These are phyloP conservation scores for Erinaceus europaeus DNA, from an alignment of 2,113 vertebrate genomes.

Conservation along the genomic window DNA sequence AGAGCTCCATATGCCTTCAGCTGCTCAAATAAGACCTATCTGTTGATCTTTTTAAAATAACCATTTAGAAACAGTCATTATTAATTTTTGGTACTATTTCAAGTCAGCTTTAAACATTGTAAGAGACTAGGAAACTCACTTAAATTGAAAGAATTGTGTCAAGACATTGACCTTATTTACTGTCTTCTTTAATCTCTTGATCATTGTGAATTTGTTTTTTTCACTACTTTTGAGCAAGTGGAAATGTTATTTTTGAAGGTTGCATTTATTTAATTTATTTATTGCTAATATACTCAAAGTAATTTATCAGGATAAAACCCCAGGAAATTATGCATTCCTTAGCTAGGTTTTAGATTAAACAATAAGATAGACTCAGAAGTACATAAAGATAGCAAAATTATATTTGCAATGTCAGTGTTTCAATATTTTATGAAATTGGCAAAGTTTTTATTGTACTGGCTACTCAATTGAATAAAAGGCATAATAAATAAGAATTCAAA, in stretches of 20 bases:
- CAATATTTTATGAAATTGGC: slow-evolving; percentile 86
- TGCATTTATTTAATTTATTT: slow-evolving; percentile 38
- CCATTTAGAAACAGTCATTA: not conserved
- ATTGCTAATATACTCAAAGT: not conserved
- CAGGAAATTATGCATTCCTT: slow-evolving; percentile 65
- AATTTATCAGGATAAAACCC: slow-evolving; percentile 29
- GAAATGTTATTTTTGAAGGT: slow-evolving; percentile 31
- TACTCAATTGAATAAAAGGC: slow-evolving; percentile 78
- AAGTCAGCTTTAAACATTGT: not conserved
- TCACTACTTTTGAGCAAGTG: slow-evolving; percentile 3
- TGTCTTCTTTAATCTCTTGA: slow-evolving; percentile 1
- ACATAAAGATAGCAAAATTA: slow-evolving; percentile 77
- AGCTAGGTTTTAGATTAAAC: slow-evolving; percentile 78
- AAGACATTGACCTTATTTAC: not conserved
- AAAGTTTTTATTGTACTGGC: slow-evolving; percentile 79
- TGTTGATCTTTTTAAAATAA: not conserved
- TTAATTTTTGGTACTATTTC: not conserved
- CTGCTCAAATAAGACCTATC: not conserved
- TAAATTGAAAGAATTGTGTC: not conserved
- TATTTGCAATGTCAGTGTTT: slow-evolving; percentile 80
- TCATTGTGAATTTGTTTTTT: not conserved
- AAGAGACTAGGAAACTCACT: not conserved
- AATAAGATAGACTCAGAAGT: slow-evolving; percentile 74
- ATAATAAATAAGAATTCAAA: slow-evolving; percentile 85
- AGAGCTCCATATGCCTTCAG: not conserved